Percentiles rank a stretch among this genome's conserved stretches.
These are phyloP conservation scores for Aricia agestis DNA, from an alignment of 1,140 invertebrate genomes.

Conservation along the genomic window DNA sequence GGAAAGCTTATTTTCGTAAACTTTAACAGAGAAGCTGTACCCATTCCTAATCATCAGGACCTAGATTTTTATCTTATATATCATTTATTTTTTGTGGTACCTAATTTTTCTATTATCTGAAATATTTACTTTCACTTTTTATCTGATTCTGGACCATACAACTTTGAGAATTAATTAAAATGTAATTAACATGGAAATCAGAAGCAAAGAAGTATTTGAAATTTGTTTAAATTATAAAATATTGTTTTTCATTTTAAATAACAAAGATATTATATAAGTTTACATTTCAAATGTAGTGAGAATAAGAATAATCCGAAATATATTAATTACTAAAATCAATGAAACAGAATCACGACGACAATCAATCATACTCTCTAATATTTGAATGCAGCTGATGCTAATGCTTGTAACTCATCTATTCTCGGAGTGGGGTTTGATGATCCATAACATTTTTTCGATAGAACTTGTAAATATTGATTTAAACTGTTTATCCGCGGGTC, in stretches of 20 bases:
- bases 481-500: conserved; percentile 49
- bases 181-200: not conserved
- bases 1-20: no score
- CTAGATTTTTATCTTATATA: no score
- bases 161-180: not conserved
- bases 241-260: not conserved
- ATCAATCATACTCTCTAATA: not conserved
- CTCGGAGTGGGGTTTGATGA: not conserved
- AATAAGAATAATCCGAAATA: no score
- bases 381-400: not conserved
- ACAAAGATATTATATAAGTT: no score
- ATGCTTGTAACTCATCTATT: not conserved
- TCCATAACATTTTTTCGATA: not conserved
- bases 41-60: no score
- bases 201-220: not conserved
- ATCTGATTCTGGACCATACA: not conserved
- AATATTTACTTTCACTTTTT: not conserved
- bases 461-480: conserved; percentile 19
- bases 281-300: no score
- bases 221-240: not conserved
- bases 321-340: no score
- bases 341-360: no score
- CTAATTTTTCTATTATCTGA: conserved; percentile 7
- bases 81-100: not conserved
- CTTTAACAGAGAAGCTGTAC: no score